Base-by-base conservation (phyloP, 2,888 invertebrate species). In the Rhamnusium bicolor region DNA sequence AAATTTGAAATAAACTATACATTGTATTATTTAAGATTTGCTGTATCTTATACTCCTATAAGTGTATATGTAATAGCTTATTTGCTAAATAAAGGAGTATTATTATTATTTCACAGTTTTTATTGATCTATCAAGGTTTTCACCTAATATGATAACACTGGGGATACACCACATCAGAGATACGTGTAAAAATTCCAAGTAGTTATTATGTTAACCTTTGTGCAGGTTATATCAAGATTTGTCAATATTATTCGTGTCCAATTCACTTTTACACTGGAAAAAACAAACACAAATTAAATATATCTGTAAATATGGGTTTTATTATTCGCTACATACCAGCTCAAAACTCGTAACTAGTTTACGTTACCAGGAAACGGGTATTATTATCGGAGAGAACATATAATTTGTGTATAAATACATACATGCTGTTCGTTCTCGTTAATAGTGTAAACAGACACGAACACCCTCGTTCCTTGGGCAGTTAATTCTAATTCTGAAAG, bases 401-500 rank as follows among this genome's bases (percentile, higher is more conserved):
- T 40, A 12, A 40, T 53, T 53, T 53, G 19, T 24, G 19, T 53
- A 24, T 21, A 53, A 53, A 19, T 19, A 24, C 53, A 40, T 40
- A 21, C 53, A 40, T 40, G 53, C 53, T 21, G 5, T 21, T 24
- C 53, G 53, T 8, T 21, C 53, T 4, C 21, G 12, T 53, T 53
- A 53, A 53, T 53, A 21, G 53, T 53, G 53, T 53, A 53, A 53
- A 24, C 53, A 53, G 12, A 53, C 32, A 32, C 29, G 58, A 58
- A 58, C 40, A 58, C 58, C 16, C 29, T 58, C 58, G 58, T 32
- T 56, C 14, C 56, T 29, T 1, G 6, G 29, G 56, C 29, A 6
- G 29, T 56, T 53, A 56, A 56, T 56, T 56, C 56, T 56, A 56
- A 56, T 56, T 56, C 24, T 56, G 56, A 29, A 24, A 2, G 56